phyloP scores from a whole-genome alignment of 2,888 invertebrate species.

The Dioctria linearis region DNA sequence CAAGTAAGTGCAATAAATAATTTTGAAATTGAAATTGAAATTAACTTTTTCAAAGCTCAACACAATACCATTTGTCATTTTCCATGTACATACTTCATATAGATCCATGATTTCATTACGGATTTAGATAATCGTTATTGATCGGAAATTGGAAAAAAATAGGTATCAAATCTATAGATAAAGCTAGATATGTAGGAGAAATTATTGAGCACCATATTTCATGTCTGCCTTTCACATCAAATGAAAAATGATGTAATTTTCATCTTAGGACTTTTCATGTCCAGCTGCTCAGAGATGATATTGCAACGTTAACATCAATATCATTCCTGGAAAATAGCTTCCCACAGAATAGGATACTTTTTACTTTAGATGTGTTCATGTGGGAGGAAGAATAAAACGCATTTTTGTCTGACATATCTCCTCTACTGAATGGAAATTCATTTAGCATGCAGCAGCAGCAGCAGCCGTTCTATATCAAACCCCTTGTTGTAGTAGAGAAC shows the following conservation, averaged over 20 bases:
- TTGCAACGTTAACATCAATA: constrained; percentile 41
- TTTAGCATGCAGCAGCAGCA: constrained; percentile 10
- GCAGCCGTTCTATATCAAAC: not conserved
- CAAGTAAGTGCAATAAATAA: too few relatives aligned
- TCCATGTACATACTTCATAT: too few relatives aligned
- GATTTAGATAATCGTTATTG: too few relatives aligned
- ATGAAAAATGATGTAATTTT: constrained; percentile 40
- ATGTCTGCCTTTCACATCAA: constrained; percentile 9
- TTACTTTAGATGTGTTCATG: not conserved
- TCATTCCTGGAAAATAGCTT: constrained; percentile 22
- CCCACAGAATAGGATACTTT: too few relatives aligned
- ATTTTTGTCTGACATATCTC: not conserved
- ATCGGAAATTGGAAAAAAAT: too few relatives aligned
- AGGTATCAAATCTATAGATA: too few relatives aligned
- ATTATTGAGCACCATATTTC: not conserved
- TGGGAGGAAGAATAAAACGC: not conserved
- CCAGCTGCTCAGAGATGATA: constrained; percentile 29
- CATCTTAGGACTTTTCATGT: constrained; percentile 10
- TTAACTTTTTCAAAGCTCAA: too few relatives aligned
- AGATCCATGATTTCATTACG: too few relatives aligned
- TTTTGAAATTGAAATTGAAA: too few relatives aligned
- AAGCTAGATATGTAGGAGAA: not conserved
- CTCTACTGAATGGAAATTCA: not conserved
- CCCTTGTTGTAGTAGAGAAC: not conserved
- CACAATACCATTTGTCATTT: too few relatives aligned